Base-by-base conservation (phyloP, 1,140 invertebrate genomes). In the Hyles vespertilio region DNA sequence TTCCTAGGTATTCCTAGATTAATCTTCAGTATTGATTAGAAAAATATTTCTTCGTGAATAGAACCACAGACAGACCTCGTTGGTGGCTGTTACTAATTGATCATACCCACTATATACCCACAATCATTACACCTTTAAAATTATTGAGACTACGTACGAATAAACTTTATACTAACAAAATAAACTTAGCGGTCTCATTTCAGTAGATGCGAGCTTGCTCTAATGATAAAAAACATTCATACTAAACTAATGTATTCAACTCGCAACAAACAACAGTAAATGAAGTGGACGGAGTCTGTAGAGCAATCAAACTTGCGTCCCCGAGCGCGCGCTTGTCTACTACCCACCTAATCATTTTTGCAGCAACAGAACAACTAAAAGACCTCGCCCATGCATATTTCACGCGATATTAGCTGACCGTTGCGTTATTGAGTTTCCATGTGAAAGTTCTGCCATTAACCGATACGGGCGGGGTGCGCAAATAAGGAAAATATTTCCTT, bases 261-360 rank as follows among this genome's bases (percentile, higher is more conserved):
- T 69, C 63, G 62, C 74, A 76, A 81, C 77, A 79, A 84, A 82
- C 81, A 79, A 81, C 75, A 75, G 74, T 70, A 72, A 70, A 71
- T 70, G 66, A 68, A 79, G 78, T 77, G 66, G 65, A 64, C 59
- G 66, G 72, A 80, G 75, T 71, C 73, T 70, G 74, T 66, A 63
- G 73, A 78, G 80, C 82, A 89, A 87, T 87, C 82, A 86, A 89
- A 87, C 78, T 89, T 87, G 69, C 56, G 63, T 82, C 82, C 82
- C 79, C 11, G 77, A 72, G 81, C 63, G 51, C 59, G 58, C 52
- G 71, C 67, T 65, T 75, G 73, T 65, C 74, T 72, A 81, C 74
- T 76, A 79, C 70, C 74, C 67, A 81, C 76, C 75, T 84, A 88
- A 87, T 88, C 74, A 86, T 88, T 88, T 88, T 88, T 88, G 73